Evolutionary conservation across 2,113 vertebrate genomes (phyloP).

Genomic region (Cygnus buccinator): DNA sequence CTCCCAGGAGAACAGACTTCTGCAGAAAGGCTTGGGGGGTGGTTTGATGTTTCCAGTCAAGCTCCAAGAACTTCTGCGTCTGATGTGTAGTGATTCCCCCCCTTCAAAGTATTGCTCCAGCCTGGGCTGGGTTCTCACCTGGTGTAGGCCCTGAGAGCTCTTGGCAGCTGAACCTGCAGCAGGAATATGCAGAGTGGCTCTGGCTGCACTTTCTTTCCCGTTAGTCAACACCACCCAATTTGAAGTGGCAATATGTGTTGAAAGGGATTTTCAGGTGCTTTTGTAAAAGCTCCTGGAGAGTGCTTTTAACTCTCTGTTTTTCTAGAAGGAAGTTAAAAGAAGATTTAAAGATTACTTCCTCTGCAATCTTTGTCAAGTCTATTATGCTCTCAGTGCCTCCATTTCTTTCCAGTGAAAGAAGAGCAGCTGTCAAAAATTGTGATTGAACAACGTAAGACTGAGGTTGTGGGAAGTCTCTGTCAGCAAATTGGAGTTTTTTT

Average conservation of each 20-base stretch:
- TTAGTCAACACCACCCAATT: constrained; percentile 5
- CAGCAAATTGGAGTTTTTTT: background rate
- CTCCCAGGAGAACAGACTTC: background rate
- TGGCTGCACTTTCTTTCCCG: background rate
- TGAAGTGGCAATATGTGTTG: background rate
- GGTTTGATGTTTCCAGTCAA: background rate
- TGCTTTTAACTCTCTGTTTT: background rate
- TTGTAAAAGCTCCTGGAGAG: background rate
- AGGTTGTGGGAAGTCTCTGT: background rate
- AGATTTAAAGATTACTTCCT: background rate
- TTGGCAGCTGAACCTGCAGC: background rate
- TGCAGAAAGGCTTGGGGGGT: background rate
- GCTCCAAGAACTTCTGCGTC: background rate
- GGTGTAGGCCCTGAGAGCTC: rapidly evolving
- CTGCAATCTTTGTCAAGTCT: rapidly evolving
- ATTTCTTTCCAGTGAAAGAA: background rate
- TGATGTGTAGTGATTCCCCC: background rate
- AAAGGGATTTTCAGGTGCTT: background rate
- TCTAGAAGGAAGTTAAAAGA: background rate
- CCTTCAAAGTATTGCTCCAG: background rate
- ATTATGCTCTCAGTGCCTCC: background rate
- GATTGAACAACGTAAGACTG: background rate
- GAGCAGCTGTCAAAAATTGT: background rate
- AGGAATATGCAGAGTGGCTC: background rate
- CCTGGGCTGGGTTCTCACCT: background rate